Evolutionary conservation across 2,113 vertebrate species (phyloP).

Genomic region (Tragelaphus strepsiceros): DNA sequence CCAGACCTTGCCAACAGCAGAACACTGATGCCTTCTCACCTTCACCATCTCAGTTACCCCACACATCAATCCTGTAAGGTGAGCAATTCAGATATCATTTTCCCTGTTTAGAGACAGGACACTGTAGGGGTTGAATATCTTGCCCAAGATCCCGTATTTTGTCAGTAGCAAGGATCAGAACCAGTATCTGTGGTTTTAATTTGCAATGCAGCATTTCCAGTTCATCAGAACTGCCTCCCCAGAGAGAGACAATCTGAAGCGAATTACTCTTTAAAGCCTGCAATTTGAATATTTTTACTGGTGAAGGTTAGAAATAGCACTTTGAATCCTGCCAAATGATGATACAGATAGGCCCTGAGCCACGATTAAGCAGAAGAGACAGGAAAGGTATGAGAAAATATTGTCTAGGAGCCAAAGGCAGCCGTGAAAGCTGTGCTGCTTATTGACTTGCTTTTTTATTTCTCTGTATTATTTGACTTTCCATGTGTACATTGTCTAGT

Average conservation of each 20-base stretch:
- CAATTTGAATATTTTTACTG: slow-evolving; percentile 51
- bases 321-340: slow-evolving; percentile 44
- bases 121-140: background rate
- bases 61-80: background rate
- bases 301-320: slow-evolving; percentile 51
- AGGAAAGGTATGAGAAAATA: background rate
- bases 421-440: background rate
- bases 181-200: background rate
- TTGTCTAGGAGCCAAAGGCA: background rate
- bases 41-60: background rate
- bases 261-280: slow-evolving; percentile 29
- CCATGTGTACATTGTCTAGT: background rate
- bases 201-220: background rate
- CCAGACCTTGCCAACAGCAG: background rate
- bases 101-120: background rate
- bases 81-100: background rate
- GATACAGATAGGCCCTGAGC: slow-evolving; percentile 38
- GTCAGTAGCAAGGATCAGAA: slow-evolving; percentile 5
- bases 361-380: slow-evolving; percentile 45
- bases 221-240: slow-evolving; percentile 35
- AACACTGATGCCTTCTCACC: background rate
- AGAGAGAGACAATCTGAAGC: slow-evolving; percentile 20
- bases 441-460: background rate
- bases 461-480: background rate
- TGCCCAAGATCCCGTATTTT: background rate